Evolutionary conservation across 1,140 invertebrate genomes (phyloP), one percentile per base, ranked within the genome.

Genomic region (Drosophila hydei): DNA sequence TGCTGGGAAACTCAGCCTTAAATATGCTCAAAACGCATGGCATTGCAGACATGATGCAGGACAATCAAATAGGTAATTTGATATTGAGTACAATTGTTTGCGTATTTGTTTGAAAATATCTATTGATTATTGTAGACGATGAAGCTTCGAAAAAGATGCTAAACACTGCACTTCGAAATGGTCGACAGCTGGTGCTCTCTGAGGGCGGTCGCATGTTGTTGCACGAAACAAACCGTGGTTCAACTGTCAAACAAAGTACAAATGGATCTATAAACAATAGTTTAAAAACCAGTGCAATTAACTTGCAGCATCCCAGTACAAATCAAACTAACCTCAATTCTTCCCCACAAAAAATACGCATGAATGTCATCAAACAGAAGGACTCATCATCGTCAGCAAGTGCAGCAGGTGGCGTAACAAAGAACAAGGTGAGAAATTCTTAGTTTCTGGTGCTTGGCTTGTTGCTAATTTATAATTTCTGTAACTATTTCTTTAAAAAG

Each of bases 181-280:
- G 96, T 1, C 94, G 96, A 89, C 95, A 95, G 43, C 93, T 97
- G 16, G 93, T 96, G 55, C 92, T 97, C 47, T 97, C 96, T 75
- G 95, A 96, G 89, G 95, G 95, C 54, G 96, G 96, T 14, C 96
- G 96, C 83, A 92, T 96, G 75, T 94, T 95, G 4, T 90, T 96
- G 68, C 95, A 96, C 68, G 91, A 92, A 74, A 89, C 90, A 6
- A 91, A 91, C 45, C 67, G 79, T 9, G 47, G 62, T 19, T 48
- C 72, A 33, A 71, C 68, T 40, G 59, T 67, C 1, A 90, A 77
- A 42, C 77, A 75, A 50, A 63, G 56, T 59, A 62, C 68, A 45
- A 85, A 85, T 33, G 81, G 81, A 36, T 73, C 48, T 25, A 40
- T 30, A 21, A 67, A 43, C 30, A 77, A 58, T 68, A 72, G 36